Evolutionary conservation across 1,140 invertebrate genomes (phyloP).

Genomic region (Drosophila elegans): DNA sequence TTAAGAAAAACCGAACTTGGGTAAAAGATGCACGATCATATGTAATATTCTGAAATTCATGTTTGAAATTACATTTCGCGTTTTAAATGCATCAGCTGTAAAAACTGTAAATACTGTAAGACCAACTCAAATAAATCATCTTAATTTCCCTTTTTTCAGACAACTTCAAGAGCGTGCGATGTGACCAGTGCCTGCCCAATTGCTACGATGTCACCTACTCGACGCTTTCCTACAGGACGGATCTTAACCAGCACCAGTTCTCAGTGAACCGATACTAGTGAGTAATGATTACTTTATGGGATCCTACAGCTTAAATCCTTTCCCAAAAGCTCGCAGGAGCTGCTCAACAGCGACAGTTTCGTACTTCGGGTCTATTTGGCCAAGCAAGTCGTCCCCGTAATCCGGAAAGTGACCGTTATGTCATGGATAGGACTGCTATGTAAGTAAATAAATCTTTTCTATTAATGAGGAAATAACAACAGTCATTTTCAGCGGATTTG

Average conservation of each 20-base stretch:
- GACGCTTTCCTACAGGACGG: constrained; percentile 78
- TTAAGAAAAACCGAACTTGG: too few relatives aligned
- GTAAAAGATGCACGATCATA: too few relatives aligned
- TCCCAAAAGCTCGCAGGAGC: constrained; percentile 31
- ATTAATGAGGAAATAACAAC: neutral
- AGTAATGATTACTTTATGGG: constrained; percentile 11
- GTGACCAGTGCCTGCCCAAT: constrained; percentile 79
- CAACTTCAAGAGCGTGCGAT: constrained; percentile 75
- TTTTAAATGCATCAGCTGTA: too few relatives aligned
- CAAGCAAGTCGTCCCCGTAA: constrained; percentile 62
- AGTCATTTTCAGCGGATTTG: constrained; percentile 64
- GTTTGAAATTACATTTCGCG: too few relatives aligned
- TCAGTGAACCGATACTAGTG: constrained; percentile 75
- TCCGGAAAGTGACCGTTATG: constrained; percentile 80
- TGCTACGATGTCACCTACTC: constrained; percentile 84
- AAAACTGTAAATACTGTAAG: too few relatives aligned
- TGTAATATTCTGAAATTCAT: too few relatives aligned
- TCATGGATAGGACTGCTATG: constrained; percentile 80
- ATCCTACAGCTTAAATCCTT: neutral
- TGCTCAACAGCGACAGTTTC: constrained; percentile 66
- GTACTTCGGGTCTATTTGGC: constrained; percentile 73
- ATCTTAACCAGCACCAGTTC: constrained; percentile 71
- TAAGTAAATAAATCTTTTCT: constrained; percentile 10
- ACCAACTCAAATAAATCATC: too few relatives aligned
- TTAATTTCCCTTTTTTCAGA: constrained; percentile 32